Evolutionary conservation across 2,888 invertebrate genomes (phyloP).

Genomic region (Psylliodes chrysocephalus): DNA sequence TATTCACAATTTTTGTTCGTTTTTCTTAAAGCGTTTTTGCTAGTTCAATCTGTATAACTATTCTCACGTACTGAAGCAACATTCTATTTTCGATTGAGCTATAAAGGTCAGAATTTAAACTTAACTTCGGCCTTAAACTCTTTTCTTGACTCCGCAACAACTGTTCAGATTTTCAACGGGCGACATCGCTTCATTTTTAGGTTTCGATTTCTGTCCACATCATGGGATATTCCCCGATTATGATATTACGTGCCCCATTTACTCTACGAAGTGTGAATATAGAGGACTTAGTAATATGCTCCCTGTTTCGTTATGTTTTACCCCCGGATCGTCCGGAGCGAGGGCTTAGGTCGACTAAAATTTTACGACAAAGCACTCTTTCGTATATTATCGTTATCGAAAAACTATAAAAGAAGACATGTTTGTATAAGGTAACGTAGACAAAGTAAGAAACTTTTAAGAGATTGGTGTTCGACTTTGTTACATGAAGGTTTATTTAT

Average conservation of each 20-base stretch:
- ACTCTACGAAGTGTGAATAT: constrained; percentile 40
- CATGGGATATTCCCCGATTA: constrained; percentile 32
- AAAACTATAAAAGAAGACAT: constrained; percentile 34
- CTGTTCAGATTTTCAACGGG: neutral
- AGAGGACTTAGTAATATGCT: constrained; percentile 25
- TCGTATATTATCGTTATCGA: constrained; percentile 32
- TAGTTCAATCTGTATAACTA: too few species aligned
- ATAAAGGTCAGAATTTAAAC: too few species aligned
- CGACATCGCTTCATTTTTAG: constrained; percentile 3
- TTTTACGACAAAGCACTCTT: constrained; percentile 31
- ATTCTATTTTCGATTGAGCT: too few species aligned
- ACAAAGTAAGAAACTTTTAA: neutral
- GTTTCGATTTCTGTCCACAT: constrained; percentile 29
- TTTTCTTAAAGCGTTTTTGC: too few species aligned
- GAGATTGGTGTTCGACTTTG: neutral
- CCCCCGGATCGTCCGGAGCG: constrained; percentile 4
- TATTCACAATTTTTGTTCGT: too few species aligned
- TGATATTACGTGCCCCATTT: constrained; percentile 43
- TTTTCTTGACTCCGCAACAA: neutral
- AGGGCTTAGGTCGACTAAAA: constrained; percentile 31
- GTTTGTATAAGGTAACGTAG: neutral
- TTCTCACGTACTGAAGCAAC: too few species aligned
- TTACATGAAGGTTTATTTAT: too few species aligned
- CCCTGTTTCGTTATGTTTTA: constrained; percentile 15
- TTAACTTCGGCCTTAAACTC: neutral